Evolutionary conservation across 2,113 vertebrate genomes (phyloP), one percentile per base, ranked within the genome.

Genomic region (Dromas ardeola): DNA sequence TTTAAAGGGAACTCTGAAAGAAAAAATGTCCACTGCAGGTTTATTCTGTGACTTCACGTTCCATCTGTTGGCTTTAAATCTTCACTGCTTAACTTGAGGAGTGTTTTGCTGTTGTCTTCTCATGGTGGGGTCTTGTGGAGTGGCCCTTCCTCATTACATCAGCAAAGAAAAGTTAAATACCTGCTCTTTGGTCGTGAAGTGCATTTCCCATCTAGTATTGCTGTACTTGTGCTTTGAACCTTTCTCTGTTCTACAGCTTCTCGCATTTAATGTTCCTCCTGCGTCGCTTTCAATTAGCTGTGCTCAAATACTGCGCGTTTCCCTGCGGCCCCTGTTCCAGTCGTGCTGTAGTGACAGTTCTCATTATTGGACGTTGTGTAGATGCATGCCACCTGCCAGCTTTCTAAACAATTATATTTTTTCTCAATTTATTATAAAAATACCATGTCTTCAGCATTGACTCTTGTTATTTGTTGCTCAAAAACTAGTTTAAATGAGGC

Each of bases 381-480:
- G 49, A 26, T 38, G 71, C 8, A 10, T 61, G 72, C 36, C 56
- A 38, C 66, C 18, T 58, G n/a, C n/a, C 47, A 72, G 4, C 80
- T 67, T 76, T 19, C 71, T 62, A 40, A 58, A 49, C 53, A 49
- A 13, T 40, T 67, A 4, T 5, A 26, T 63, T 93, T 84, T 59
- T 22, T 55, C 42, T 55, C 25, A 8, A 4, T 69, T 73, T 62
- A 36, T 67, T 76, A 26, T 69, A 78, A 70, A 62, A 71, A 11
- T 1, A 7, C n/a, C 18, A 0, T 1, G 3, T 11, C 40, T 70
- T 56, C 29, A 36, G 70, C 49, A 26, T 50, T 32, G 32, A 16
- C 81, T 83, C 34, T 5, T 50, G 62, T 14, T 42, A 50, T 14
- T 49, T 63, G 30, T 55, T 55, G 74, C 34, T 90, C 63, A 59